These are phyloP conservation scores for Drosophila pseudoananassae DNA, from an alignment of 1,140 invertebrate species.

Conservation along the genomic window DNA sequence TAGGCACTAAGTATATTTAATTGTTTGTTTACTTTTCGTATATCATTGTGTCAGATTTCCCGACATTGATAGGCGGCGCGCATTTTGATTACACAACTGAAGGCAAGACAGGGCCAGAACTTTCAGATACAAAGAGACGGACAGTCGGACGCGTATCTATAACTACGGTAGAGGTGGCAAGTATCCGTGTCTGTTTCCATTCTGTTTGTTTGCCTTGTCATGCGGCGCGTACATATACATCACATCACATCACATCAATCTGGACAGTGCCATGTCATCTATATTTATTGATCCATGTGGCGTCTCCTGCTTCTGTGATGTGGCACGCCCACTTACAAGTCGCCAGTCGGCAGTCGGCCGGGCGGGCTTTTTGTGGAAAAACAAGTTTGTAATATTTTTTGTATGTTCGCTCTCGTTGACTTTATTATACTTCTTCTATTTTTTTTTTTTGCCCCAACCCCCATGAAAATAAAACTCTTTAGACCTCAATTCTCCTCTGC, in stretches of 20 bases:
- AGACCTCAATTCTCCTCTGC: conserved; percentile 17
- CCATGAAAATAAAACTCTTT: conserved; percentile 14
- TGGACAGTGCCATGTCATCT: conserved; percentile 76
- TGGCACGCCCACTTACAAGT: conserved; percentile 6
- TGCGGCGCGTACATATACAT: conserved; percentile 24
- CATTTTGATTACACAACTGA: conserved; percentile 77
- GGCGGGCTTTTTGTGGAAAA: conserved; percentile 34
- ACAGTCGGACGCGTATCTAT: conserved; percentile 12
- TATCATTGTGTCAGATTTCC: conserved; percentile 81
- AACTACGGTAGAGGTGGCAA: conserved; percentile 16
- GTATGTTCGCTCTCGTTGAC: conserved; percentile 46
- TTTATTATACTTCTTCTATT: conserved; percentile 1
- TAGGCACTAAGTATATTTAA: conserved; percentile 79
- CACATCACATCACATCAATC: conserved; percentile 59
- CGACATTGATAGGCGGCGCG: conserved; percentile 81
- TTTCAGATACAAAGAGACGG: conserved; percentile 37
- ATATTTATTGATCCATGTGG: conserved; percentile 79
- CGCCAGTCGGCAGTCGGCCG: conserved; percentile 16
- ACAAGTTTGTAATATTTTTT: conserved; percentile 60
- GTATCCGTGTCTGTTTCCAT: conserved; percentile 33
- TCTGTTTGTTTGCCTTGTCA: conserved; percentile 34
- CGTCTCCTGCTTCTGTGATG: conserved; percentile 61
- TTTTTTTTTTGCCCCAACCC: not conserved
- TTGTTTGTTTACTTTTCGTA: conserved; percentile 81
- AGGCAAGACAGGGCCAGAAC: conserved; percentile 8